These are phyloP conservation scores for Drosophila rufa DNA, from an alignment of 1,140 invertebrate species.

Conservation along the genomic window DNA sequence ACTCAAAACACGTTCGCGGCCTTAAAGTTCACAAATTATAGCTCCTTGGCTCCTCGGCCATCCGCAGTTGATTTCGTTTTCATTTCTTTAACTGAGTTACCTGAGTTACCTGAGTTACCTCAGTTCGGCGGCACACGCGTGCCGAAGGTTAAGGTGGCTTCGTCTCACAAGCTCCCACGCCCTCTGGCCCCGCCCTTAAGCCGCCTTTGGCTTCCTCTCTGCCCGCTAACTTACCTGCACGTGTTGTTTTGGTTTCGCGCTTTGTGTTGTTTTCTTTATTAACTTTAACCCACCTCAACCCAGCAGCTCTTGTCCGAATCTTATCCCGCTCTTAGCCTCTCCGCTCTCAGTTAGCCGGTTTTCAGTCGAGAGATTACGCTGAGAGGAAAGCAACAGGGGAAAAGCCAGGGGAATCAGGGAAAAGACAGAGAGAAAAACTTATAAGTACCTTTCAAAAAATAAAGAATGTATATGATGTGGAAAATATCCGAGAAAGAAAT, in stretches of 20 bases:
- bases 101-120: conserved; percentile 28
- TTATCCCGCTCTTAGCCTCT: conserved; percentile 28
- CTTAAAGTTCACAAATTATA: conserved; percentile 50
- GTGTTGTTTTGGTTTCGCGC: conserved; percentile 49
- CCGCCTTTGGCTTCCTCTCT: background rate
- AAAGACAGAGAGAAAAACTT: conserved; percentile 5
- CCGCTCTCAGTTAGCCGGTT: conserved; percentile 32
- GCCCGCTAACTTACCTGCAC: conserved; percentile 14
- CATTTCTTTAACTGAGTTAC: conserved; percentile 32
- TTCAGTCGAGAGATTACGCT: background rate
- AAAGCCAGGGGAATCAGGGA: background rate
- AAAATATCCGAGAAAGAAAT: background rate
- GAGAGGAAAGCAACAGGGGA: background rate
- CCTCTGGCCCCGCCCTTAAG: conserved; percentile 1
- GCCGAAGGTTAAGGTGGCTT: conserved; percentile 63
- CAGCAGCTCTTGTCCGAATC: conserved; percentile 23
- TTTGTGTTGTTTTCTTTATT: conserved; percentile 37
- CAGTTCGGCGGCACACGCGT: conserved; percentile 36
- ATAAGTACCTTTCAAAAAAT: too few relatives aligned
- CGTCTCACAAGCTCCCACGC: conserved; percentile 34
- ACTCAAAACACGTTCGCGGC: conserved; percentile 67
- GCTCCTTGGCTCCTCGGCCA: conserved; percentile 27
- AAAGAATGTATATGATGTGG: background rate
- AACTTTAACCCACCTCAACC: conserved; percentile 1
- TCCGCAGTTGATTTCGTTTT: conserved; percentile 37